Evolutionary conservation across 2,797 vertebrate genomes (phyloP), one percentile per base, ranked within the genome.

Genomic region (Cossypha dichroa): DNA sequence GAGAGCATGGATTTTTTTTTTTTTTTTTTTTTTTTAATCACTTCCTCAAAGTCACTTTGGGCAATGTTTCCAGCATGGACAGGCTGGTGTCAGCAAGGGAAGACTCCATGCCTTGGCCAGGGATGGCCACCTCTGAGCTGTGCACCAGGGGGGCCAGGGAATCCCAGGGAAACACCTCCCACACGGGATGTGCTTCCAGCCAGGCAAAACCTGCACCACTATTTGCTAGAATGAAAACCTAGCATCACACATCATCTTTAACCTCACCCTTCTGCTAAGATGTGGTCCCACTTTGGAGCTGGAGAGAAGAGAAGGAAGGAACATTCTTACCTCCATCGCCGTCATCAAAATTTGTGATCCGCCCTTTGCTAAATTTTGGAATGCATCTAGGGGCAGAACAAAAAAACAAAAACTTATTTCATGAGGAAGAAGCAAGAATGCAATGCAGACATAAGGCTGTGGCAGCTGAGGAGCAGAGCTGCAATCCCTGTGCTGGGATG

Each of bases 321-420:
- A 4, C 7, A 16, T 48, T 21, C 97, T 98, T 78, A 98, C 98
- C 97, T 98, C 93, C 38, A 38, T 45, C 92, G 36, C 17, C 0
- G 94, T 97, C 86, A 89, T 60, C 54, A n/a, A 96, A 88, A 97
- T 75, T 90, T 78, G 97, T 58, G 97, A 94, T 62, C 94, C 18
- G 0, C 97, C 97, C n/a, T 41, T 84, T 70, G 97, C 95, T 72
- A 98, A 91, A 69, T 98, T 98, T 66, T 59, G 93, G 96, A 98
- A 98, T 23, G 95, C 85, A 82, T 92, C 98, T 98, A 85, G 26
- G 38, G 10, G 4, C n/a, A 92, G 77, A 63, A 94, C 36, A 93
- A 91, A 92, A 49, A 78, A 52, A 67, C 81, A 81, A 31, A 52
- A 56, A 40, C 2, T 34, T 28, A 70, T 13, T 41, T 82, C 25